Conservation (phyloP, 2,113 vertebrate genomes). For the Apaloderma vittatum region DNA sequence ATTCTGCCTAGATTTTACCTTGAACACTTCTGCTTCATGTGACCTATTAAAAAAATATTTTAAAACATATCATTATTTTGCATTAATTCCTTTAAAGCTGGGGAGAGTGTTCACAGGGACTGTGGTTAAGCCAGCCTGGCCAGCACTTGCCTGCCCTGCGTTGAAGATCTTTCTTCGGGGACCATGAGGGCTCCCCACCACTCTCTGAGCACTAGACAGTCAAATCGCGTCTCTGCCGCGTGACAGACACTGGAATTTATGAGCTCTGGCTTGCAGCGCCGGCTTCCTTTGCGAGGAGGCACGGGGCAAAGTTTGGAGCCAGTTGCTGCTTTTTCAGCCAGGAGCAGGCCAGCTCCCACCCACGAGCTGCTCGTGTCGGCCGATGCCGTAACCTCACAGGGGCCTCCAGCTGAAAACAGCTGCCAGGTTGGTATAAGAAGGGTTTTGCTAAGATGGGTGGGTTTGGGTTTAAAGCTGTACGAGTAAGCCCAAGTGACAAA, state of each 20-base stretch:
- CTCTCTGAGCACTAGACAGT: neutral
- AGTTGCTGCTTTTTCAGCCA: neutral
- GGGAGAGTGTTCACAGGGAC: accelerated
- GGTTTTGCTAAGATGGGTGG: neutral
- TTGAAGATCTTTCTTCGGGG: neutral
- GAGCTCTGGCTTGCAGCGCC: neutral
- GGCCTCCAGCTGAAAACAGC: neutral
- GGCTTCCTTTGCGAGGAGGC: neutral
- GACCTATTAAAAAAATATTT: neutral
- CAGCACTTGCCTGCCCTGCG: neutral
- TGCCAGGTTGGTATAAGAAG: neutral
- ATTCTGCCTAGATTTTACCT: neutral
- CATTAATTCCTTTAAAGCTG: neutral
- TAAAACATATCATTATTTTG: neutral
- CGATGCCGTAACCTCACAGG: accelerated
- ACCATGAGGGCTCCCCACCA: neutral
- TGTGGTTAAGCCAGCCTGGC: neutral
- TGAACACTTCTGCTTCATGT: neutral
- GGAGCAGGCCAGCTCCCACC: accelerated
- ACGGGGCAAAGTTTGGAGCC: neutral
- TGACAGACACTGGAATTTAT: neutral
- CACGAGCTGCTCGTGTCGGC: neutral
- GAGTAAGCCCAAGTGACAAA: neutral
- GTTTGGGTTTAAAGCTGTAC: neutral
- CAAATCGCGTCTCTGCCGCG: neutral